Evolutionary conservation across 2,888 invertebrate genomes (phyloP), one percentile per base, ranked within the genome.

Genomic region (Leucophenga montana): DNA sequence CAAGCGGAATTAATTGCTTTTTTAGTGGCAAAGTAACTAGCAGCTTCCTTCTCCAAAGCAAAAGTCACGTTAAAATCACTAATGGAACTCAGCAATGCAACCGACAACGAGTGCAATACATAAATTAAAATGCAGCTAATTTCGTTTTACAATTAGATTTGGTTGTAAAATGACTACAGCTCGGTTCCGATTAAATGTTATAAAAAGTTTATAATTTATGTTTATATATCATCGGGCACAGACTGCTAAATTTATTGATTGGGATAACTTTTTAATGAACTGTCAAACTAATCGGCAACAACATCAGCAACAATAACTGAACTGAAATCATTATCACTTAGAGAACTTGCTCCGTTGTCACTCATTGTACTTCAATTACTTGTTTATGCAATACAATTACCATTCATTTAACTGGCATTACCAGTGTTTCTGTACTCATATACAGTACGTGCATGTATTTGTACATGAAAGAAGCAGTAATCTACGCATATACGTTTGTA

Each of bases 361-460:
- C 54, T 56, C 75, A 74, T 72, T 79, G 83, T 80, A 80, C 81
- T 81, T 81, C 81, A 83, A 81, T 81, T 83, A 83, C 81, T 83
- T 83, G 81, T 83, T 81, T 75, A 80, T 76, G 75, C 78, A 80
- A 80, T 80, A 77, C 81, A 81, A 81, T 81, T 81, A 81, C 81
- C 81, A 83, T 83, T 77, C 84, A 82, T 82, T 83, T 80, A 78
- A 77, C 75, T 73, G 77, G 67, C 80, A 80, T 83, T 82, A 83
- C 20, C 18, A 82, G 80, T 83, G 82, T 83, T 82, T 78, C 78
- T 77, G 78, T 81, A 53, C 57, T 50, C 65, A 66, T 59, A 71
- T 53, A 65, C 61, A 39, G 1, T 13, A 13, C 16, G 50, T 50
- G 16, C 8, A 50, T 16, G 16, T 50, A 48, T 13, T 8, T 16